phyloP scores from a whole-genome alignment of 2,888 invertebrate genomes.

The Athalia circularis region DNA sequence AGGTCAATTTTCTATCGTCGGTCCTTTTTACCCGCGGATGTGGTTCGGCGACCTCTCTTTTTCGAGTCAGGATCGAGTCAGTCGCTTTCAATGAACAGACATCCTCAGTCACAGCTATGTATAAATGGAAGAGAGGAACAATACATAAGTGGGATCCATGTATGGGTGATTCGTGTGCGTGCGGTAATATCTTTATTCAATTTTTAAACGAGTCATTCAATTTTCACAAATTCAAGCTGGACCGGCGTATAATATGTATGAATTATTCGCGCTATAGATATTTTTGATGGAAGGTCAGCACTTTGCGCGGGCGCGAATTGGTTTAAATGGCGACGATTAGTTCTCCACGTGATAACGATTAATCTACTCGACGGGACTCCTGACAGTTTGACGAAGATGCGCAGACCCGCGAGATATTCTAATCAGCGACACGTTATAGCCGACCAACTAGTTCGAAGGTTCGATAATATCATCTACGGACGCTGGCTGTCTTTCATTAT shows the following conservation, averaged over 20 bases:
- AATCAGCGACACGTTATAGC: background rate
- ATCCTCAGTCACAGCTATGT: background rate
- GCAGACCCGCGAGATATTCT: conserved; percentile 23
- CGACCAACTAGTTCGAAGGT: conserved; percentile 12
- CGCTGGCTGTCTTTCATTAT: background rate
- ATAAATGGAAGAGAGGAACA: background rate
- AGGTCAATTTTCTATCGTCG: conserved; percentile 38
- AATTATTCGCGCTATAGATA: conserved; percentile 23
- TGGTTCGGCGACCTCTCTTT: conserved; percentile 43
- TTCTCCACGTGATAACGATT: conserved; percentile 36
- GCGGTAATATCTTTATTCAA: background rate
- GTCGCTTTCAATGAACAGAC: conserved; percentile 43
- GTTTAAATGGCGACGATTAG: conserved; percentile 21
- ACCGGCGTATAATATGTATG: background rate
- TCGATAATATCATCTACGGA: conserved; percentile 16
- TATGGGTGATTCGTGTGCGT: conserved; percentile 1
- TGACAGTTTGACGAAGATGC: conserved; percentile 6
- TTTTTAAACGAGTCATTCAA: background rate
- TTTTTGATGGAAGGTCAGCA: conserved; percentile 20
- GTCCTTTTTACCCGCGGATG: conserved; percentile 21
- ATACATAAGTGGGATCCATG: background rate
- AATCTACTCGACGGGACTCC: conserved; percentile 14
- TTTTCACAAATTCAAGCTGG: conserved; percentile 14
- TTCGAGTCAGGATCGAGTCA: conserved; percentile 54
- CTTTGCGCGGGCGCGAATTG: conserved; percentile 25